Conservation (phyloP, 2,113 vertebrate species). For the Mus spicilegus region DNA sequence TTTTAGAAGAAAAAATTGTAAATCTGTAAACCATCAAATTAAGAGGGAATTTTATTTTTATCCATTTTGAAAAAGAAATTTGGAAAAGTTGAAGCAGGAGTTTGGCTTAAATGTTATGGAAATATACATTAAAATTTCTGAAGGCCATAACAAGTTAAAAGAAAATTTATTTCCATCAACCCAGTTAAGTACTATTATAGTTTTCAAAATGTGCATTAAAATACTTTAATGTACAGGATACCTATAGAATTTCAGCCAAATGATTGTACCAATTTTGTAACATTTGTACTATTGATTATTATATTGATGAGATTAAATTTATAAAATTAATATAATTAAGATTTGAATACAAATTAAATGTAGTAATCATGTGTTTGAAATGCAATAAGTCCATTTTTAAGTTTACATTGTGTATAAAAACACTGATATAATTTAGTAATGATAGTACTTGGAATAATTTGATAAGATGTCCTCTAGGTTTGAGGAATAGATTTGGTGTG, state of each 20-base stretch:
- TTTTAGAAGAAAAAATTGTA: constrained; percentile 42
- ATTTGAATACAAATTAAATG: not conserved
- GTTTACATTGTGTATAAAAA: not conserved
- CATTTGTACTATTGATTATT: not conserved
- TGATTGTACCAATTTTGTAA: not conserved
- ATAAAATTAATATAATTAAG: not conserved
- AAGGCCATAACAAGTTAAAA: not conserved
- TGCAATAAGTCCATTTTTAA: not conserved
- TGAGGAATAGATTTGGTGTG: not conserved
- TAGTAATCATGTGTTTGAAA: not conserved
- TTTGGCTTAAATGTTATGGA: not conserved
- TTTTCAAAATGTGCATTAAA: not conserved
- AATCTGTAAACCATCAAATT: not conserved
- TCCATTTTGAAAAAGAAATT: not conserved
- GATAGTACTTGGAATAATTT: not conserved
- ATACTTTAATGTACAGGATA: rapidly evolving
- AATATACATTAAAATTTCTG: not conserved
- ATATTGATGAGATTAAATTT: not conserved
- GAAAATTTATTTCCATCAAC: not conserved
- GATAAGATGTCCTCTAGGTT: too few relatives aligned
- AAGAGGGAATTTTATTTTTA: not conserved
- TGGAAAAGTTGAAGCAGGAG: not conserved
- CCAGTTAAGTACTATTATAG: not conserved
- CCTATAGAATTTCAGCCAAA: not conserved
- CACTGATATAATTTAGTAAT: not conserved